A percentile compares a stretch with the other conserved stretches of the same genome.
These are phyloP conservation scores for Mystacornis crossleyi DNA, from an alignment of 2,113 vertebrate species.

Conservation along the genomic window DNA sequence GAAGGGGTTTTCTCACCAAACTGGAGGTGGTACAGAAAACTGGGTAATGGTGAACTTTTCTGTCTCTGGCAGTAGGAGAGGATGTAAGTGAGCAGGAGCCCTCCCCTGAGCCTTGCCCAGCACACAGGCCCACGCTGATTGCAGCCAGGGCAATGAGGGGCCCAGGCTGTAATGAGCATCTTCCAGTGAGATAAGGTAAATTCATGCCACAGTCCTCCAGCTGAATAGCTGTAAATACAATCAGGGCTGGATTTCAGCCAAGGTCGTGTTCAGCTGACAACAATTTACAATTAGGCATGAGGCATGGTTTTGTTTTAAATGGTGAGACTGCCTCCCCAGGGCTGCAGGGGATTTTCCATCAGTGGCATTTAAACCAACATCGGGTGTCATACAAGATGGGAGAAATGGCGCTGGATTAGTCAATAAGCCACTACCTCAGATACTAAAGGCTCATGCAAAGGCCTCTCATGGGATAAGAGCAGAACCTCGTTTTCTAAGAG, in stretches of 20 bases:
- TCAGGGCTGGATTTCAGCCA: constrained; percentile 22
- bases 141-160: neutral
- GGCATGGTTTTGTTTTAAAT: constrained; percentile 6
- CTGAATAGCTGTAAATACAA: neutral
- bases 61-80: neutral
- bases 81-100: neutral
- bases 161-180: neutral
- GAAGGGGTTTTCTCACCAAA: neutral
- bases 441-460: neutral
- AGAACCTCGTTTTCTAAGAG: neutral
- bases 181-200: neutral
- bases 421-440: neutral
- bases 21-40: accelerated
- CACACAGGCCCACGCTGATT: neutral
- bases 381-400: neutral
- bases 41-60: neutral
- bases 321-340: neutral
- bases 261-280: neutral
- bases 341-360: neutral
- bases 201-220: neutral
- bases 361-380: neutral
- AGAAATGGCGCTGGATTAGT: neutral
- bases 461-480: neutral
- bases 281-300: neutral
- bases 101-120: neutral